A percentile compares a stretch with the other conserved stretches of the same genome.
Conservation (phyloP, 2,797 vertebrate species). For the Pangasius larnaudii region DNA sequence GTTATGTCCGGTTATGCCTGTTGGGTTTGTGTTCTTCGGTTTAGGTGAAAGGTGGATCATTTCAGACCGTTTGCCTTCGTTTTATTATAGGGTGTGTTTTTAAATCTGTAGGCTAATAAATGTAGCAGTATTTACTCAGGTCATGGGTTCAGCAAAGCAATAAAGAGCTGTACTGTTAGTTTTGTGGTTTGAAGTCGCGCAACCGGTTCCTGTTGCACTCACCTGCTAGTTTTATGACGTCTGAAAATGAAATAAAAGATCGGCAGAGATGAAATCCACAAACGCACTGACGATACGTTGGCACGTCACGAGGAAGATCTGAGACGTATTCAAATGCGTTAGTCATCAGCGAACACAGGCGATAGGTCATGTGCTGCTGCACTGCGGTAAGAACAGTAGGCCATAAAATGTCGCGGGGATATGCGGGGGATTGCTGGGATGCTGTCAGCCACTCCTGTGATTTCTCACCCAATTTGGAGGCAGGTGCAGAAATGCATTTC, state of each 20-base stretch:
- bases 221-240: conserved; percentile 4
- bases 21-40: background rate
- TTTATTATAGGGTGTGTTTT: conserved; percentile 3
- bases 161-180: conserved; percentile 13
- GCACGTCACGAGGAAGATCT: background rate
- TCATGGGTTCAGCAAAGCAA: conserved; percentile 3
- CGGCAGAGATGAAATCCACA: background rate
- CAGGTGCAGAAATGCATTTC: conserved; percentile 41
- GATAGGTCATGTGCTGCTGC: background rate
- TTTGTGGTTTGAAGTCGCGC: conserved; percentile 20
- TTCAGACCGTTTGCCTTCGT: background rate
- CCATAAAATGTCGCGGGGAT: background rate
- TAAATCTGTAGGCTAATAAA: background rate
- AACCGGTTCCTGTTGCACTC: conserved; percentile 39
- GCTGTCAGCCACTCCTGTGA: conserved; percentile 11
- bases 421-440: background rate
- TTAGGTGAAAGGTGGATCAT: background rate
- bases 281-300: background rate
- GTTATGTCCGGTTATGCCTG: no score
- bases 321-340: background rate
- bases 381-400: background rate
- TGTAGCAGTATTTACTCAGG: background rate
- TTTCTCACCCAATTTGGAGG: conserved; percentile 16
- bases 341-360: background rate
- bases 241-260: background rate